Conservation (phyloP, 2,797 vertebrate species). For the Coilia nasus region DNA sequence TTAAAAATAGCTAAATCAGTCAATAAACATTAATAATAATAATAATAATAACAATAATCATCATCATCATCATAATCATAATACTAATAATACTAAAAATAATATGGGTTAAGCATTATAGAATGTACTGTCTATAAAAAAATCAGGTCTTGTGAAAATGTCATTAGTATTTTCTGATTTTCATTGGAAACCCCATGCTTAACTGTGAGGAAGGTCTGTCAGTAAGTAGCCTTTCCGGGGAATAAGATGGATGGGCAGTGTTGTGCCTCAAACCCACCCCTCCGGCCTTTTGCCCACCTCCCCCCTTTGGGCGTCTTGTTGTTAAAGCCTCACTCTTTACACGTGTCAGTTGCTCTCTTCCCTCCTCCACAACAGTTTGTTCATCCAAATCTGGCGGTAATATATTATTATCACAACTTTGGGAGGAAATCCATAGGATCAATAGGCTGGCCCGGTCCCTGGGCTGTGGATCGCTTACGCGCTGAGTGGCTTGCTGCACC, state of each 20-base stretch:
- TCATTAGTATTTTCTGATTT: neutral
- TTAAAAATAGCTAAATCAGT: neutral
- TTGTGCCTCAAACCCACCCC: neutral
- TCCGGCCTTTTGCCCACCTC: neutral
- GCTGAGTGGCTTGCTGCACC: conserved; percentile 79
- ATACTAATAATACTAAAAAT: neutral
- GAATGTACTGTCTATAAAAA: neutral
- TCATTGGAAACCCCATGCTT: neutral
- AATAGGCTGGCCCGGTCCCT: conserved; percentile 83
- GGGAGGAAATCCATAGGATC: conserved; percentile 85
- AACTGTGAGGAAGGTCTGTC: neutral
- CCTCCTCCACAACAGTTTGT: conserved; percentile 74
- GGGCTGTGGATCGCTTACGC: conserved; percentile 80
- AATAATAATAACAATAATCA: neutral
- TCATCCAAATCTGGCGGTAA: conserved; percentile 81
- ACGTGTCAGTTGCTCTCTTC: conserved; percentile 80
- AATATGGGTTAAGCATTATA: neutral
- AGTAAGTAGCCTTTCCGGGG: neutral
- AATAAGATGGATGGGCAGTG: neutral
- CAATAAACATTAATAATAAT: neutral
- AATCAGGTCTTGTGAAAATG: neutral
- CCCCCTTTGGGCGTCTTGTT: neutral
- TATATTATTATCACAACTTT: conserved; percentile 89
- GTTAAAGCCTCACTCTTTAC: conserved; percentile 65
- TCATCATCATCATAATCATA: too few species aligned